Base-by-base conservation (phyloP, 2,888 invertebrate species). In the Sinopyrophorus schimmeli region DNA sequence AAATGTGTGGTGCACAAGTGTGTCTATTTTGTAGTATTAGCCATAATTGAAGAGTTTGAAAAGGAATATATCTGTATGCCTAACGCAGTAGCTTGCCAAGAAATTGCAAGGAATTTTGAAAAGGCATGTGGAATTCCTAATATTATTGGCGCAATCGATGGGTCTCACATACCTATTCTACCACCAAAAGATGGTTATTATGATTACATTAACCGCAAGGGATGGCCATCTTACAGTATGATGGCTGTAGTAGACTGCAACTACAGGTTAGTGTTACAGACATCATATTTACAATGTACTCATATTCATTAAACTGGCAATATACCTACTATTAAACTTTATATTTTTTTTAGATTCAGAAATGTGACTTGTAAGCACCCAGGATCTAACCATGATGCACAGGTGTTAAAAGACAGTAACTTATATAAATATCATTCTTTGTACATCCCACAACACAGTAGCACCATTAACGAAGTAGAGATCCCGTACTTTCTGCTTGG, bases 131-230 rank as follows among this genome's bases (percentile, higher is more conserved):
- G 57, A 31, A 56, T 67, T 9, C 63, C 65, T n/a, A 62, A 66
- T 53, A 47, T 67, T 6, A 57, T 67, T 43, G 64, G 66, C 17
- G 58, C 54, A 9, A 63, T 67, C 30, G 60, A 65, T 48, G 57
- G 58, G 5, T 43, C 51, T 4, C 55, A 59, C 21, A 56, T 62
- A 20, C 55, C 54, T 9, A 48, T 61, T 30, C 27, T 49, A 32
- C 49, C 50, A 23, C 58, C 58, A 30, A 12, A 27, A 21, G 43
- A 52, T 17, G 55, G 59, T 15, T 53, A 53, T 17, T 16, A 48
- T 15, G 60, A 62, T 44, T 62, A 42, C 43, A 30, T 52, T 3
- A 60, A 59, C 39, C 21, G 56, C 15, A 62, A 58, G 46, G 55
- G 57, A 11, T 59, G 55, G 57, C 37, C 55, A 28, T 60, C 58